Conservation (phyloP, 2,888 invertebrate species). For the Lycia hirtaria region DNA sequence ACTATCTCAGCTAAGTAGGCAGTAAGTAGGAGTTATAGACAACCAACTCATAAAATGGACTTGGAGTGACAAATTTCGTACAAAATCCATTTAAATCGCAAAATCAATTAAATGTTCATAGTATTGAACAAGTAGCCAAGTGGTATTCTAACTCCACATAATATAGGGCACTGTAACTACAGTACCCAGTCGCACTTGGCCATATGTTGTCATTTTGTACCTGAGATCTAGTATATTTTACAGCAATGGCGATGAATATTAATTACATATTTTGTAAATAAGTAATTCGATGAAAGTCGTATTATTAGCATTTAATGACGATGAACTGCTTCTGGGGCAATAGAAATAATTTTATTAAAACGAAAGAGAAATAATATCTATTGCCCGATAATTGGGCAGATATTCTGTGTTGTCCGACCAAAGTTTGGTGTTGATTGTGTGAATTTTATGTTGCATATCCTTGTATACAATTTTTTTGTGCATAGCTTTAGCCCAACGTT, state of each 20-base stretch:
- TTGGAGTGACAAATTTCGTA: no score
- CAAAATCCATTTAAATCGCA: no score
- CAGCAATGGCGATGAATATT: slow-evolving; percentile 40
- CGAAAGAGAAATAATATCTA: neutral
- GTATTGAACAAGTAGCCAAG: no score
- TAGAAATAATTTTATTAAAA: neutral
- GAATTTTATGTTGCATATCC: slow-evolving; percentile 1
- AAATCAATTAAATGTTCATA: no score
- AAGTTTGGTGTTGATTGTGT: slow-evolving; percentile 13
- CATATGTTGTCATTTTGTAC: no score
- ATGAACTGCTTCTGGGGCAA: neutral
- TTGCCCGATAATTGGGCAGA: neutral
- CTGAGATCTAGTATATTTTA: no score
- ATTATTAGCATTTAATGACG: slow-evolving; percentile 42
- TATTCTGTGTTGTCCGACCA: slow-evolving; percentile 21
- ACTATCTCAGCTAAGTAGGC: no score
- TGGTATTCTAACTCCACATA: no score
- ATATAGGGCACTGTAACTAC: no score
- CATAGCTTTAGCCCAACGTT: neutral
- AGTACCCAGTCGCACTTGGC: no score
- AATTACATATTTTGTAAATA: slow-evolving; percentile 50
- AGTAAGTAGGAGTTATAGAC: no score
- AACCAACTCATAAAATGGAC: no score
- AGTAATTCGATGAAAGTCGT: slow-evolving; percentile 42
- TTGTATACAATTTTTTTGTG: neutral